Percentiles rank a stretch among this genome's conserved stretches.
Conservation (phyloP, 1,140 invertebrate genomes). For the Musca domestica region DNA sequence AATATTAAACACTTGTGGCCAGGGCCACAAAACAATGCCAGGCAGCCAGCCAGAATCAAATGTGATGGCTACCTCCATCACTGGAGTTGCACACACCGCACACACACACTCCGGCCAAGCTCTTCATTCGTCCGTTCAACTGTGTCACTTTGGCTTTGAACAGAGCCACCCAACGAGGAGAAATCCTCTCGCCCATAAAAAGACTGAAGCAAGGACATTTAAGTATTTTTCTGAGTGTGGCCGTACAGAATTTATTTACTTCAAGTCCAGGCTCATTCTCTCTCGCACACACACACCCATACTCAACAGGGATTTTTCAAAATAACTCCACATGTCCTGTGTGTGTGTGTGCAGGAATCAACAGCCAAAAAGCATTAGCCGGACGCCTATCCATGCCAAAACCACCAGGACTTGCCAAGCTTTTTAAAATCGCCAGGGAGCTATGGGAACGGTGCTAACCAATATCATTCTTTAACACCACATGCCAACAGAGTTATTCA, state of each 20-base stretch:
- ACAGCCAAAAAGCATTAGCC: constrained; percentile 20
- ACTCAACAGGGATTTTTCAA: neutral
- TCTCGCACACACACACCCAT: neutral
- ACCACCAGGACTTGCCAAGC: too few relatives aligned
- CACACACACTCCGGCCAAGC: neutral
- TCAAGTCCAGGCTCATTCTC: neutral
- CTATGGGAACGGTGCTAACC: neutral
- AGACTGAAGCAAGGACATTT: neutral
- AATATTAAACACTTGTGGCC: constrained; percentile 15
- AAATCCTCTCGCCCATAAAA: neutral
- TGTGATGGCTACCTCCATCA: neutral
- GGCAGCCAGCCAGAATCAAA: neutral
- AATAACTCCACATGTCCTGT: neutral
- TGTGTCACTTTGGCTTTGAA: constrained; percentile 10
- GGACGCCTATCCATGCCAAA: neutral
- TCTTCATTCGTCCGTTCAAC: neutral
- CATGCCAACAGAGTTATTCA: constrained; percentile 19
- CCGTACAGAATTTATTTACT: neutral
- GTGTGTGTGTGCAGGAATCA: neutral
- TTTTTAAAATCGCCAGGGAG: too few relatives aligned
- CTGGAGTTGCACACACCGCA: neutral
- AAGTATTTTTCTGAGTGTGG: neutral
- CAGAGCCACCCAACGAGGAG: neutral
- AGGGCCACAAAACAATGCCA: neutral
- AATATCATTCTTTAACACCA: constrained; percentile 21